Percentiles rank a stretch among this genome's conserved stretches.
phyloP scores from a whole-genome alignment of 2,113 vertebrate species.

The Sigmodon hispidus region DNA sequence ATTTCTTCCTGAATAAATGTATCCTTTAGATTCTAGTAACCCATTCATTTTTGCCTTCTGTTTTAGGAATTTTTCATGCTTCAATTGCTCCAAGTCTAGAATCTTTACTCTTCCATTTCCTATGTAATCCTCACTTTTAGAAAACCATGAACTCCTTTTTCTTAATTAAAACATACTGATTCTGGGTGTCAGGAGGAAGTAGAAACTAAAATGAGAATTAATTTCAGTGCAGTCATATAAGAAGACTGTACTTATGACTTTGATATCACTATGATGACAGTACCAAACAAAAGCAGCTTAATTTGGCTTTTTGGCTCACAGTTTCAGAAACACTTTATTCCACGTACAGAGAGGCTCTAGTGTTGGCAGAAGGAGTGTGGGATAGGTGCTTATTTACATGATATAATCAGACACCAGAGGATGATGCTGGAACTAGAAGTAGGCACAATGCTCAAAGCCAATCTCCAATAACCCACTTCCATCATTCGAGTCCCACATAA shows the following conservation, averaged over 20 bases:
- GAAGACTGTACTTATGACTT: background rate
- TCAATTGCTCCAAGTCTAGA: background rate
- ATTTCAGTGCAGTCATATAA: background rate
- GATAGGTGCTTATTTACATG: background rate
- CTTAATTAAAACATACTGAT: background rate
- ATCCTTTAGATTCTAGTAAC: background rate
- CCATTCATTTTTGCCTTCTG: background rate
- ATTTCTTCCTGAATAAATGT: accelerated
- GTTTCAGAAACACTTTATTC: background rate
- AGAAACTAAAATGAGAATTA: background rate
- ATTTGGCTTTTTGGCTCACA: background rate
- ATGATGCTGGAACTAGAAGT: background rate
- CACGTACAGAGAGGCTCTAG: background rate
- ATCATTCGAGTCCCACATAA: background rate
- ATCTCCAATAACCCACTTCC: background rate
- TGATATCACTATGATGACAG: background rate
- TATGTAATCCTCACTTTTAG: background rate
- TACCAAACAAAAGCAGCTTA: background rate
- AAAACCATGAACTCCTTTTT: background rate
- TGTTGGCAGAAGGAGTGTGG: background rate
- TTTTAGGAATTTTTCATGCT: background rate
- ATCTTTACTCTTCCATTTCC: background rate
- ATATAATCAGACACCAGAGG: background rate
- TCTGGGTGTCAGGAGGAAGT: background rate
- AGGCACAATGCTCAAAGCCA: background rate